Percentiles rank a stretch among this genome's conserved stretches.
phyloP scores from a whole-genome alignment of 2,797 vertebrate genomes.

The Aphelocoma californica region DNA sequence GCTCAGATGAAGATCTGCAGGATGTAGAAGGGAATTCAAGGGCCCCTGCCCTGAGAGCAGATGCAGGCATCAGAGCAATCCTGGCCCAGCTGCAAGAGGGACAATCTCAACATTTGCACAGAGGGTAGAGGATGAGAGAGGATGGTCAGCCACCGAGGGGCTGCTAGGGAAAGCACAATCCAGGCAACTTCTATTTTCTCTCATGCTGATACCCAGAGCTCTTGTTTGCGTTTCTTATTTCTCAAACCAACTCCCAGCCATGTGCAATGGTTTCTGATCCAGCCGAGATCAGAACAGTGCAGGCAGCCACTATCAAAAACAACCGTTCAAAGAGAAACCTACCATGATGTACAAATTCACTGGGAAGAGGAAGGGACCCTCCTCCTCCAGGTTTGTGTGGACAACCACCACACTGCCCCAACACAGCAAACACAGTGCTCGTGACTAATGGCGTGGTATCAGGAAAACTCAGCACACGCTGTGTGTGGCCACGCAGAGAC shows the following conservation, averaged over 20 bases:
- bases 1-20: background rate
- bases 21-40: background rate
- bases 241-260: background rate
- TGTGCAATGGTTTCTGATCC: background rate
- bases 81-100: background rate
- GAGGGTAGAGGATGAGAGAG: background rate
- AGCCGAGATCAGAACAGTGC: background rate
- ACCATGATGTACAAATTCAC: accelerated
- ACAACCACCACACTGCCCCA: background rate
- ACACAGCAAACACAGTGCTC: background rate
- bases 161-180: background rate
- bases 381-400: background rate
- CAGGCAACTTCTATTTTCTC: background rate
- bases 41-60: accelerated
- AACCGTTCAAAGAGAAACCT: background rate
- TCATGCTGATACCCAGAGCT: background rate
- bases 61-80: accelerated
- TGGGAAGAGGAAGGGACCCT: background rate
- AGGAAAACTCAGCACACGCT: background rate
- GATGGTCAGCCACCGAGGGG: background rate
- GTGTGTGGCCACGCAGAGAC: background rate
- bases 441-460: accelerated
- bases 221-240: background rate
- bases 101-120: background rate
- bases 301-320: background rate